These are phyloP conservation scores for Heteromurus nitidus DNA, from an alignment of 2,888 invertebrate species.

Conservation along the genomic window DNA sequence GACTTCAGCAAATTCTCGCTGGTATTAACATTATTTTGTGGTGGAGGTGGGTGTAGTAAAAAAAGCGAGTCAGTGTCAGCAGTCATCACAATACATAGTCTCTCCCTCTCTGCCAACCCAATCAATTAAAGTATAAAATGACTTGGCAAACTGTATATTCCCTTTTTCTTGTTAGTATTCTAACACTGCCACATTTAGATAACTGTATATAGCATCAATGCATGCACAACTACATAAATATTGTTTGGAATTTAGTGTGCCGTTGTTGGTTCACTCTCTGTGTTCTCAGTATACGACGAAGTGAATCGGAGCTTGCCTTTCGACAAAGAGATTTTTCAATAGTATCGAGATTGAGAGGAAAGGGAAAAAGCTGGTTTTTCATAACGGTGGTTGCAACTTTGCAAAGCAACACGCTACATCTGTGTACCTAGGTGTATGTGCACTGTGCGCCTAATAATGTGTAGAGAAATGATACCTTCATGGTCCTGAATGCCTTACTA, in stretches of 20 bases:
- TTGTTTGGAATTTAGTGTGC: no score
- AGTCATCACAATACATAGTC: neutral
- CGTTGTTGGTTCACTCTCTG: no score
- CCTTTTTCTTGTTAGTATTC: neutral
- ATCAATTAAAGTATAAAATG: conserved; percentile 42
- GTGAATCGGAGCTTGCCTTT: conserved; percentile 11
- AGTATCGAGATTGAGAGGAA: conserved; percentile 13
- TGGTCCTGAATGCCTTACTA: no score
- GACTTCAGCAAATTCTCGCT: no score
- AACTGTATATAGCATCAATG: neutral
- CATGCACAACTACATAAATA: no score
- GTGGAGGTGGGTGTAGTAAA: no score
- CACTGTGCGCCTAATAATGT: neutral
- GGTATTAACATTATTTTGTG: neutral
- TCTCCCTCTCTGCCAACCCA: conserved; percentile 6
- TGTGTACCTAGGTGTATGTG: neutral
- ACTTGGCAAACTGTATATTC: neutral
- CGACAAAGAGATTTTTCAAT: conserved; percentile 33
- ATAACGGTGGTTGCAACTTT: conserved; percentile 43
- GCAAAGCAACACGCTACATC: neutral
- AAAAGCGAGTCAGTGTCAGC: neutral
- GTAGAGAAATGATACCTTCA: neutral
- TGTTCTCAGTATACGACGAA: neutral
- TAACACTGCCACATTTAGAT: neutral
- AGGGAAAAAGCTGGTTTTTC: conserved; percentile 55